A percentile compares a stretch with the other conserved stretches of the same genome.
phyloP scores from a whole-genome alignment of 2,113 vertebrate genomes.

The Himantopus leucocephalus region DNA sequence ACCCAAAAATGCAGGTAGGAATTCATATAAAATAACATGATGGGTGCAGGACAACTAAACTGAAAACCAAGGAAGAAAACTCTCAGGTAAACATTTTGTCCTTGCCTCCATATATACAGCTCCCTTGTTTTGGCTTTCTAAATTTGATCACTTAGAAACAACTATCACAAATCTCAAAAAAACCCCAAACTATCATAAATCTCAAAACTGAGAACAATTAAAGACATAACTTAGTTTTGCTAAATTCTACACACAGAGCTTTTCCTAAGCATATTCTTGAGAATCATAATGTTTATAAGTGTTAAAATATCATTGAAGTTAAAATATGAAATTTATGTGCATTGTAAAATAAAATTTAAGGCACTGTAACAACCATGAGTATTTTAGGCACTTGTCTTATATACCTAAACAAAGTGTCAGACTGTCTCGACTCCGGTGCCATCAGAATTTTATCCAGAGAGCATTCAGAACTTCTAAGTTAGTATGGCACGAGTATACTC shows the following conservation, averaged over 20 bases:
- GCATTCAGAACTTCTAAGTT: neutral
- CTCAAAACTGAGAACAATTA: neutral
- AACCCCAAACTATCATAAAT: neutral
- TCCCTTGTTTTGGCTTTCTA: neutral
- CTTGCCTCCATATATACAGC: neutral
- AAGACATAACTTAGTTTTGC: neutral
- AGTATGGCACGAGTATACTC: neutral
- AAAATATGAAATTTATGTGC: neutral
- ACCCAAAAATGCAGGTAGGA: neutral
- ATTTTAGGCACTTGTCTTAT: neutral
- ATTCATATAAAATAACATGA: neutral
- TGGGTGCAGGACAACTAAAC: rapidly evolving
- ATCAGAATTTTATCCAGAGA: neutral
- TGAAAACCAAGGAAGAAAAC: neutral
- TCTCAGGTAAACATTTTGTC: neutral
- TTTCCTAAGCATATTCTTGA: neutral
- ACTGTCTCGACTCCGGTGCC: neutral
- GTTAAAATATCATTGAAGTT: neutral
- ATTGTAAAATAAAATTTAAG: neutral
- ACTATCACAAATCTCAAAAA: neutral
- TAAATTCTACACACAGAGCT: neutral
- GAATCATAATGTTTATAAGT: neutral
- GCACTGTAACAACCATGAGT: neutral
- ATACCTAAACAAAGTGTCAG: neutral
- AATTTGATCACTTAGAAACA: neutral